Percentiles rank a stretch among this genome's conserved stretches.
phyloP scores from a whole-genome alignment of 2,113 vertebrate genomes.

The Brienomyrus longianalis region DNA sequence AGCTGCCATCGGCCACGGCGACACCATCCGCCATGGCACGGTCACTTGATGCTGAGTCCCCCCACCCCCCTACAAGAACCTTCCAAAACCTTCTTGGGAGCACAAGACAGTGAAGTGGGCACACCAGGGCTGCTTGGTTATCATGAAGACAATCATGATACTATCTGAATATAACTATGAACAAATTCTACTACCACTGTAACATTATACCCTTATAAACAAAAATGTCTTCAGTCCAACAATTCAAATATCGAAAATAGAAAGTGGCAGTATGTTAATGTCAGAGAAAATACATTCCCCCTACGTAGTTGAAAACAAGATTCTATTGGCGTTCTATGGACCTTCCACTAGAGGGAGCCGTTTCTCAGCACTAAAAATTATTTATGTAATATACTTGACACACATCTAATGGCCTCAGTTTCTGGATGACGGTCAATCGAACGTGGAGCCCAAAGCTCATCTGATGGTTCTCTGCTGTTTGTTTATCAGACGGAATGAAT shows the following conservation, averaged over 20 bases:
- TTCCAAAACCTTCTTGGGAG: not conserved
- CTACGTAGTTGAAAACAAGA: not conserved
- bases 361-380: slow-evolving; percentile 8
- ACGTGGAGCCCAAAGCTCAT: slow-evolving; percentile 35
- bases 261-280: not conserved
- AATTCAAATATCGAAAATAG: not conserved
- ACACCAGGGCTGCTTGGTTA: not conserved
- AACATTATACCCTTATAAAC: not conserved
- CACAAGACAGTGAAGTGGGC: not conserved
- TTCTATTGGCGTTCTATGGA: not conserved
- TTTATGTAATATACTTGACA: not conserved
- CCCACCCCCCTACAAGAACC: not conserved
- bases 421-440: not conserved
- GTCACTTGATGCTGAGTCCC: not conserved
- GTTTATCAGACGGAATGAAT: slow-evolving; percentile 52
- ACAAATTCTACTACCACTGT: not conserved
- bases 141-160: not conserved
- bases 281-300: not conserved
- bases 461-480: slow-evolving; percentile 55
- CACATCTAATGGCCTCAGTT: not conserved
- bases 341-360: slow-evolving; percentile 31
- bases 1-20: not conserved
- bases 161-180: not conserved
- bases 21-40: not conserved
- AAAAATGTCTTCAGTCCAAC: not conserved